These are phyloP conservation scores for Brienomyrus brachyistius DNA, from an alignment of 2,113 vertebrate genomes.

Conservation along the genomic window DNA sequence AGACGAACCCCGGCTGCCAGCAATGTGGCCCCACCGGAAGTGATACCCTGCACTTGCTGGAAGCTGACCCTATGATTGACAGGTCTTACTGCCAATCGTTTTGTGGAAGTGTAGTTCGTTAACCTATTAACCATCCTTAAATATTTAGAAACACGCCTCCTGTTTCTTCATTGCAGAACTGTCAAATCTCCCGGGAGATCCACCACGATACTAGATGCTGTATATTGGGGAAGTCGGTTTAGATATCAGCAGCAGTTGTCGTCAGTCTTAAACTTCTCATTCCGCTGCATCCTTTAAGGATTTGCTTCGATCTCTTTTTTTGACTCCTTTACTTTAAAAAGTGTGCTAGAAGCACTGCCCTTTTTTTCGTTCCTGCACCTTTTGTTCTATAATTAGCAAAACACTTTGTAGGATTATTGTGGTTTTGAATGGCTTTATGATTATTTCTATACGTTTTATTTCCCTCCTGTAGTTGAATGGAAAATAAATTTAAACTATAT, in stretches of 20 bases:
- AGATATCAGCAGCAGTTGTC: not conserved
- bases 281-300: not conserved
- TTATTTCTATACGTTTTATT: not conserved
- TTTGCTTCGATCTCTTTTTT: not conserved
- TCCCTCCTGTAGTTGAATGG: not conserved
- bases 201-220: not conserved
- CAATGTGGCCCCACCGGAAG: slow-evolving; percentile 9
- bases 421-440: not conserved
- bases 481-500: not conserved
- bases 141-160: not conserved
- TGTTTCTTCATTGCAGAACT: not conserved
- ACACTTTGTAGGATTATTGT: not conserved
- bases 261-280: not conserved
- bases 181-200: not conserved
- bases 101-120: not conserved
- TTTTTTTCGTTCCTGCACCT: not conserved
- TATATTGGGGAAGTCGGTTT: not conserved
- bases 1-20: not conserved
- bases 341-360: not conserved
- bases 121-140: not conserved
- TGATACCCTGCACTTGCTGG: not conserved
- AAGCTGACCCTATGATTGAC: not conserved
- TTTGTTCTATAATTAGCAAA: not conserved
- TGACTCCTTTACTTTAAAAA: not conserved
- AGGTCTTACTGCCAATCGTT: not conserved